Evolutionary conservation across 2,113 vertebrate species (phyloP).

Genomic region (Microtus montanus): DNA sequence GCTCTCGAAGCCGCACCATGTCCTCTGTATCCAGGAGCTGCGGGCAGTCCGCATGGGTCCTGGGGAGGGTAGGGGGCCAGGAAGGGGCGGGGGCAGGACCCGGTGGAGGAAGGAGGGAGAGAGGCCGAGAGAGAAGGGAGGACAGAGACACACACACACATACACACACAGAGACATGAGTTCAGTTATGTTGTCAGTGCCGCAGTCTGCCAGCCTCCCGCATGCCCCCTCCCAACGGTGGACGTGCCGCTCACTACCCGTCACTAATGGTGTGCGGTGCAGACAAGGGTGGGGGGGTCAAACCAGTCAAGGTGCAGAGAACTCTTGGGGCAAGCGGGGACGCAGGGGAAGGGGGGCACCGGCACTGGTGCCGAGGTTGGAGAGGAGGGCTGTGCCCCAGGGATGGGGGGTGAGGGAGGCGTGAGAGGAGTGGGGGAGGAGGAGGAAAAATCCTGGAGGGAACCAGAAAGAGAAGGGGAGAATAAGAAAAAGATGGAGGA

Average conservation of each 20-base stretch:
- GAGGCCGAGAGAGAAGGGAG: slow-evolving; percentile 75
- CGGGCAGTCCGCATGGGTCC: slow-evolving; percentile 98
- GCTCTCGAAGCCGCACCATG: slow-evolving; percentile 99
- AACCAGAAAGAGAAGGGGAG: slow-evolving; percentile 54
- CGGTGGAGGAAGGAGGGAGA: slow-evolving; percentile 57
- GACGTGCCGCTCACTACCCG: slow-evolving; percentile 75
- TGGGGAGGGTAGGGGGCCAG: slow-evolving; percentile 86
- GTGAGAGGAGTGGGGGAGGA: slow-evolving; percentile 76
- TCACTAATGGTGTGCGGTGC: slow-evolving; percentile 76
- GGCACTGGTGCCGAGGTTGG: slow-evolving; percentile 67
- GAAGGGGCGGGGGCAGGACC: slow-evolving; percentile 83
- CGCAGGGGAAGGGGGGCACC: slow-evolving; percentile 19
- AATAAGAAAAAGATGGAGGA: slow-evolving; percentile 65
- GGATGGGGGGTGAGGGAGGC: slow-evolving; percentile 79
- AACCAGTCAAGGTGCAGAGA: slow-evolving; percentile 83
- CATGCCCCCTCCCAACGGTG: slow-evolving; percentile 84
- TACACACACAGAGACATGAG: slow-evolving; percentile 84
- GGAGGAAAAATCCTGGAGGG: slow-evolving; percentile 26
- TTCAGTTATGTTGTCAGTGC: slow-evolving; percentile 84
- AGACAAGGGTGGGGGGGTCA: slow-evolving; percentile 79
- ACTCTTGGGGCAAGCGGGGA: slow-evolving; percentile 79
- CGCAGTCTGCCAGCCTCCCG: slow-evolving; percentile 79
- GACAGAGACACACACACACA: slow-evolving; percentile 82
- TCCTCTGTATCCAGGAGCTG: slow-evolving; percentile 99
- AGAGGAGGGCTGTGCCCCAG: slow-evolving; percentile 80